phyloP scores from a whole-genome alignment of 2,888 invertebrate species.

The Rhaphigaster nebulosa region DNA sequence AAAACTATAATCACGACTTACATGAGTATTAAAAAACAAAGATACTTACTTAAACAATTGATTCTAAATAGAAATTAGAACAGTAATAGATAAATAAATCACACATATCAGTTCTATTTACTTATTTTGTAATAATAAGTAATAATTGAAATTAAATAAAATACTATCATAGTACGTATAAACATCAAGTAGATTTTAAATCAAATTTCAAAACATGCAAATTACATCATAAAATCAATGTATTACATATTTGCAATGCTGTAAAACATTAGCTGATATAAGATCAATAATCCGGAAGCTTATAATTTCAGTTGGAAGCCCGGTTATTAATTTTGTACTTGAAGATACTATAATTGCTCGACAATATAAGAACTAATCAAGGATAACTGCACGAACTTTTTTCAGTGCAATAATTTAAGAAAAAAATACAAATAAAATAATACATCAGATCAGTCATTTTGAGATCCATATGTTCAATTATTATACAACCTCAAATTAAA shows the following conservation, averaged over 20 bases:
- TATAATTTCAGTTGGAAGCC: conserved; percentile 36
- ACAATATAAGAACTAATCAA: conserved; percentile 5
- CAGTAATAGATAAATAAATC: conserved; percentile 34
- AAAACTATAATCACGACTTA: conserved; percentile 39
- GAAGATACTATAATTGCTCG: neutral
- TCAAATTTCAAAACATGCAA: neutral
- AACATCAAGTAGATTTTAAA: neutral
- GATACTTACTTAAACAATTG: neutral
- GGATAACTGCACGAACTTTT: neutral
- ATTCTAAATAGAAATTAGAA: conserved; percentile 27
- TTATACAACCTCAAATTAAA: conserved; percentile 27
- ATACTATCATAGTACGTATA: neutral
- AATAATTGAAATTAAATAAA: neutral
- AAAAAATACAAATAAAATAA: neutral
- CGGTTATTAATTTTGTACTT: conserved; percentile 41
- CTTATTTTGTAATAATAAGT: conserved; percentile 34
- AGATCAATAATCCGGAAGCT: conserved; percentile 43
- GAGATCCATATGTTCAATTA: conserved; percentile 20
- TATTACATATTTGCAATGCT: neutral
- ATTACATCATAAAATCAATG: neutral
- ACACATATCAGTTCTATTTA: conserved; percentile 59
- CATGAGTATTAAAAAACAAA: conserved; percentile 51
- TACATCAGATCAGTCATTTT: conserved; percentile 31
- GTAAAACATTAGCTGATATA: neutral
- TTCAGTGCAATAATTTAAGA: neutral